Base-by-base conservation (phyloP, 2,113 vertebrate species). In the Eclectus roratus region DNA sequence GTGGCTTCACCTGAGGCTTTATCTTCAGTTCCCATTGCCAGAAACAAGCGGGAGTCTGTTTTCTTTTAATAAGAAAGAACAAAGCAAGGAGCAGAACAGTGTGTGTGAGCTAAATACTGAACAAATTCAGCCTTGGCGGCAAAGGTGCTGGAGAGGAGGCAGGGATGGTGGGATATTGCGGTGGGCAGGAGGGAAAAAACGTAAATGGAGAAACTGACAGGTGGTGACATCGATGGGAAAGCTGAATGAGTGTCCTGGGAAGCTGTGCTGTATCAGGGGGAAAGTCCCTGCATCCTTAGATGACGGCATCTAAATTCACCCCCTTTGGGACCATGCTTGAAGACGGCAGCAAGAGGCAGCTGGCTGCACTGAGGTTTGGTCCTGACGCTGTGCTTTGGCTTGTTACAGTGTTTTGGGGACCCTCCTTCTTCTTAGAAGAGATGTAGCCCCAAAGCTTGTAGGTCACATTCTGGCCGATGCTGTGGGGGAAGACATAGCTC, bases 381-480 rank as follows among this genome's bases (percentile, higher is more conserved):
- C 24, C 37, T 8, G 7, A 8, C 23, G 7, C 37, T 1, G 1
- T 19, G 43, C 31, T n/a, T 35, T 37, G 35, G 63, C 35, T 5
- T 1, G 9, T 27, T 17, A 23, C 19, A 1, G 43, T 37, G 53
- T 2, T 56, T 69, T 56, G 20, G 53, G 77, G 21, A 25, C 37
- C 9, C 15, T 65, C 64, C 23, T 31, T 19, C 43, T 77, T 11
- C 49, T 16, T 66, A 60, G 64, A 37, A 52, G 49, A 47, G n/a
- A 29, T 86, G 70, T 58, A 8, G 17, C 61, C 85, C 72, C 35
- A 16, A 46, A 65, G 69, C 33, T 29, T 11, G 2, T 17, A 16
- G 58, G 12, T 41, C 0, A 1, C 33, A 3, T n/a, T 64, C 50
- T 87, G 68, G 18, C 4, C 37, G 14, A 1, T 0, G 16, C 80